A percentile compares a stretch with the other conserved stretches of the same genome.
These are phyloP conservation scores for Percopsis omiscomaycus DNA, from an alignment of 2,797 vertebrate species.

Conservation along the genomic window DNA sequence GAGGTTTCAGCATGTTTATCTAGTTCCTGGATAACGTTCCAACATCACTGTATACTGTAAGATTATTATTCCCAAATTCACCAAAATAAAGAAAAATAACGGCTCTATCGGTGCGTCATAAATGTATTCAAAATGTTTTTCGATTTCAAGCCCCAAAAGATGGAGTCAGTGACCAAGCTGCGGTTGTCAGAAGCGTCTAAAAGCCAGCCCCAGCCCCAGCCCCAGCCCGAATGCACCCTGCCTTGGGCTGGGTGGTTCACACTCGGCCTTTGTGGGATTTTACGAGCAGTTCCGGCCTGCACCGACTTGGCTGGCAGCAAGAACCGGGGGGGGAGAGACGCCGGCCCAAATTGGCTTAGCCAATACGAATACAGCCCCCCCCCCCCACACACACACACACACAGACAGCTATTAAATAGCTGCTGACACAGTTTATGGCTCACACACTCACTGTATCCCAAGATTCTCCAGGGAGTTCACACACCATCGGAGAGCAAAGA, in stretches of 20 bases:
- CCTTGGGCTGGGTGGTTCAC: no score
- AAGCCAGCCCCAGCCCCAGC: no score
- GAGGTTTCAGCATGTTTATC: no score
- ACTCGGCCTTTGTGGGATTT: no score
- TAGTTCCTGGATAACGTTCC: no score
- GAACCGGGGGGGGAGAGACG: slow-evolving; percentile 14
- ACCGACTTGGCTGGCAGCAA: no score
- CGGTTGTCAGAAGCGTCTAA: no score
- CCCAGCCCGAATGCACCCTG: no score
- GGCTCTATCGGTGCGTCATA: no score
- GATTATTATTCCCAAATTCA: neutral
- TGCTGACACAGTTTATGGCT: slow-evolving; percentile 62
- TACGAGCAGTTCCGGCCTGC: no score
- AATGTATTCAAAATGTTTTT: neutral
- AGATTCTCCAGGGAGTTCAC: slow-evolving; percentile 13
- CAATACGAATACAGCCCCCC: neutral
- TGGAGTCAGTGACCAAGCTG: no score
- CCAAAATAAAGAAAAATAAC: neutral
- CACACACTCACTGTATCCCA: slow-evolving; percentile 11
- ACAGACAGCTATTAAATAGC: slow-evolving; percentile 45
- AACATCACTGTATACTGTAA: neutral
- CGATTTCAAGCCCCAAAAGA: no score
- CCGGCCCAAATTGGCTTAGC: slow-evolving; percentile 38
- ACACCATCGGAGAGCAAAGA: neutral
- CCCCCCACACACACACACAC: neutral